A percentile compares a stretch with the other conserved stretches of the same genome.
Evolutionary conservation across 2,113 vertebrate genomes (phyloP).

Genomic region (Mesocricetus auratus): DNA sequence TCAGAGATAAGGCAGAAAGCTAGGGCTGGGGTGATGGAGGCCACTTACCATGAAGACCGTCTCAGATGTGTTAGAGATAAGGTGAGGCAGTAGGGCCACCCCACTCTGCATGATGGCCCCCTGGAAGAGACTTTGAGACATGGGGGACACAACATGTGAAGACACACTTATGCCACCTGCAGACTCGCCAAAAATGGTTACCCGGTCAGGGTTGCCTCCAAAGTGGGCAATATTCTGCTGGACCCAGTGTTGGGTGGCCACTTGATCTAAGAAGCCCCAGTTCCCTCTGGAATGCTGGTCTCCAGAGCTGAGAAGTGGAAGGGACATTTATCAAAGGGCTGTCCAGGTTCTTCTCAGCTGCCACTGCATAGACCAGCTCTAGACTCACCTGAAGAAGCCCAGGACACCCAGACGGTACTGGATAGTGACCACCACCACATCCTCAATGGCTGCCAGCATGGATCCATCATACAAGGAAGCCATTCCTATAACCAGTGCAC

Average conservation of each 20-base stretch:
- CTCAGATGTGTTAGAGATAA: conserved; percentile 56
- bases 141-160: conserved; percentile 85
- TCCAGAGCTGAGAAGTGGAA: conserved; percentile 85
- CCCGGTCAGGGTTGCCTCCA: conserved; percentile 88
- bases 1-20: background rate
- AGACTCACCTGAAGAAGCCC: conserved; percentile 69
- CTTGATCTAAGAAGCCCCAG: conserved; percentile 90
- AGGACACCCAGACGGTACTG: background rate
- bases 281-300: conserved; percentile 88
- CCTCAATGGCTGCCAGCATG: background rate
- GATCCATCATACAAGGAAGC: conserved; percentile 54
- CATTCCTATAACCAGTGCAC: background rate
- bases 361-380: accelerated
- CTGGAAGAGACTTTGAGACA: conserved; percentile 88
- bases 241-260: conserved; percentile 88
- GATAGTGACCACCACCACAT: conserved; percentile 40
- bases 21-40: background rate
- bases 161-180: conserved; percentile 88
- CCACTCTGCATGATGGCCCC: conserved; percentile 90
- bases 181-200: conserved; percentile 91
- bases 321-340: background rate
- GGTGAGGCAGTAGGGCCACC: conserved; percentile 77
- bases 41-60: background rate
- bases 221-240: conserved; percentile 89
- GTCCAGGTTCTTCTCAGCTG: background rate